Conservation (phyloP, 1,140 invertebrate genomes). For the Dermatophagoides farinae region DNA sequence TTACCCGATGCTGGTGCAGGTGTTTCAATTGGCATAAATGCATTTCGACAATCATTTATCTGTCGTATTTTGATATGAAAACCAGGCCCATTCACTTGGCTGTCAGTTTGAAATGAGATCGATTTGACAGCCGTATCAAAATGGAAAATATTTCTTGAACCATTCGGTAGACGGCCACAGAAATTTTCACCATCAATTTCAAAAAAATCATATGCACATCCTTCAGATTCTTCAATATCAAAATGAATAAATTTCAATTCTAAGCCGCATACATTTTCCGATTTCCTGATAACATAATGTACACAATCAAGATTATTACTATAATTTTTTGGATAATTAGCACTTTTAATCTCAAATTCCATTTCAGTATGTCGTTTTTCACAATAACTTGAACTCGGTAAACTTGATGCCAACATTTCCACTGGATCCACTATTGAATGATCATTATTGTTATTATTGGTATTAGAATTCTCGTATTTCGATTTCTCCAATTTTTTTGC, state of each 20-base stretch:
- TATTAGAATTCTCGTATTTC: too few species aligned
- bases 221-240: constrained; percentile 19
- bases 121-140: constrained; percentile 14
- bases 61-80: constrained; percentile 19
- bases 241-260: constrained; percentile 20
- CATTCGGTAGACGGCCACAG: constrained; percentile 18
- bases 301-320: constrained; percentile 12
- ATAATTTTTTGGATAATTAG: constrained; percentile 17
- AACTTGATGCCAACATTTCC: background rate
- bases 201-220: constrained; percentile 21
- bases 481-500: background rate
- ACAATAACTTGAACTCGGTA: background rate
- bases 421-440: background rate
- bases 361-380: constrained; percentile 9
- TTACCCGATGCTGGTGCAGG: background rate
- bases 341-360: constrained; percentile 15
- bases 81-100: constrained; percentile 16
- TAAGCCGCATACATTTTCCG: constrained; percentile 18
- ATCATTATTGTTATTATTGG: background rate
- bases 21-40: background rate
- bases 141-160: constrained; percentile 15
- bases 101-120: constrained; percentile 19
- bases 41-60: constrained; percentile 17
- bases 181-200: constrained; percentile 21
- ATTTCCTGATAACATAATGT: constrained; percentile 14